Conservation (phyloP, 2,888 invertebrate species). For the Hymenopus coronatus region DNA sequence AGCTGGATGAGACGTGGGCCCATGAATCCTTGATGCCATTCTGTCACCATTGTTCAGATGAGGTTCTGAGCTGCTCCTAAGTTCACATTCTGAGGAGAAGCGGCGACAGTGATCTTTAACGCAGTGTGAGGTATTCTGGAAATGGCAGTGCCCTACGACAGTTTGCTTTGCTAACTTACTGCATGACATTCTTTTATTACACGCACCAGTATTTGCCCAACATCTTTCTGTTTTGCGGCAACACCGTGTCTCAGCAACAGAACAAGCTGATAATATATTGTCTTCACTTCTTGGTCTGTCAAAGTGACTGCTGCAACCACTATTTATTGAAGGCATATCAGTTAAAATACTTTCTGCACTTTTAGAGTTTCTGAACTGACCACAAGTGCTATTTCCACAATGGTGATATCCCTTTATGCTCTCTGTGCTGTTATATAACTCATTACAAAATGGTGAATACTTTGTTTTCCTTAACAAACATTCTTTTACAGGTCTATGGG, state of each 20-base stretch:
- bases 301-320: background rate
- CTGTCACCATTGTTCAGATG: background rate
- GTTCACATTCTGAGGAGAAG: background rate
- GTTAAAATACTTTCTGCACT: background rate
- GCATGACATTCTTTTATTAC: background rate
- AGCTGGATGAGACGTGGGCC: background rate
- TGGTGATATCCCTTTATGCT: background rate
- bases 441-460: background rate
- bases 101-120: background rate
- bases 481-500: background rate
- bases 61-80: constrained; percentile 1
- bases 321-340: background rate
- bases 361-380: background rate
- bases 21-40: background rate
- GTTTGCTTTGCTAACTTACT: background rate
- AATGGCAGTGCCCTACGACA: background rate
- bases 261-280: background rate
- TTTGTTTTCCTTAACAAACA: background rate
- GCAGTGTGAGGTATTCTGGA: background rate
- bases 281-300: constrained; percentile 2
- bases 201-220: background rate
- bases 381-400: background rate
- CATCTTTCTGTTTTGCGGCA: background rate
- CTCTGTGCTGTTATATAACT: background rate
- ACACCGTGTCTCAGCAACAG: background rate